phyloP scores from a whole-genome alignment of 2,888 invertebrate genomes.

The Limnephilus auricula region DNA sequence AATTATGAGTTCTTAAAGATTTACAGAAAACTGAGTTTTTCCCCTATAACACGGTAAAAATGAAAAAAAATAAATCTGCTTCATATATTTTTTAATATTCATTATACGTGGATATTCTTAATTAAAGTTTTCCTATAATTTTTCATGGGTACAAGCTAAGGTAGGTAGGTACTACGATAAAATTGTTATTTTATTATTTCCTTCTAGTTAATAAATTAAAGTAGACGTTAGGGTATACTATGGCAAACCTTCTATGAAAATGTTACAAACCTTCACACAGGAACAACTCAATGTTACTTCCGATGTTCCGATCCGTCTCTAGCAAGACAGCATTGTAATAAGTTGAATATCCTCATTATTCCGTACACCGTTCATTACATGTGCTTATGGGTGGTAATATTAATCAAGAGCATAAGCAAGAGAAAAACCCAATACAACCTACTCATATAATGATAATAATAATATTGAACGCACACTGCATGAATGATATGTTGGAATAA shows the following conservation, averaged over 20 bases:
- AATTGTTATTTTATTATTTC: neutral
- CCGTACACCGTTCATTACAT: neutral
- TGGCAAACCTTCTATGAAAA: neutral
- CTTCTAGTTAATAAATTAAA: neutral
- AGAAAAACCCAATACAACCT: neutral
- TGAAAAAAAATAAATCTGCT: neutral
- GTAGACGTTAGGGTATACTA: neutral
- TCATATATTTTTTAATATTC: neutral
- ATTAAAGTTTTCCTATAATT: neutral
- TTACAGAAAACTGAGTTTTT: neutral
- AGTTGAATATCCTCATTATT: slow-evolving; percentile 2
- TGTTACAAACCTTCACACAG: neutral
- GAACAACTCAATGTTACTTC: neutral
- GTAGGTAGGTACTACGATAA: too few relatives aligned
- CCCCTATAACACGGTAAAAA: neutral
- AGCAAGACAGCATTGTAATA: neutral
- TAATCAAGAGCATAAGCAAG: neutral
- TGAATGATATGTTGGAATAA: neutral
- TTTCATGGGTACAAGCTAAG: neutral
- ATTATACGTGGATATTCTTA: neutral
- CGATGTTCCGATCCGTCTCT: neutral
- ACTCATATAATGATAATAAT: neutral
- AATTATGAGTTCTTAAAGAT: too few relatives aligned
- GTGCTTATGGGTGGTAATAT: neutral
- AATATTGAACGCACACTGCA: neutral